Evolutionary conservation across 2,113 vertebrate species (phyloP), one percentile per base, ranked within the genome.

Genomic region (Osmerus eperlanus): DNA sequence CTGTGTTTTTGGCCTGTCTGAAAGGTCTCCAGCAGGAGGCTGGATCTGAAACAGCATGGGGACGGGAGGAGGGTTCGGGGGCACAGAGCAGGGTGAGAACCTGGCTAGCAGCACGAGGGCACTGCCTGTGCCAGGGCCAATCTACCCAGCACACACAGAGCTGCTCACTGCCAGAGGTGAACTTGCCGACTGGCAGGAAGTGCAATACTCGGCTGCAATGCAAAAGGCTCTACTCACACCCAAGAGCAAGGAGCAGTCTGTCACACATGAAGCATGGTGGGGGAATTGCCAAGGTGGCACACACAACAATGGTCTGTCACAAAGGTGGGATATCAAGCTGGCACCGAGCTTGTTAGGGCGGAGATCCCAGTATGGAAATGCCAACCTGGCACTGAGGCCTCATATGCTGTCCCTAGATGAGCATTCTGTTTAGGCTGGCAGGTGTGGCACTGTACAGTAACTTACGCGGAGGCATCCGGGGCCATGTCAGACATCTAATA

Each of bases 231-330:
- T 60, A 19, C 74, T 53, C 52, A 23, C 70, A 72, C 59, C 59
- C 7, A 14, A 75, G 66, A 59, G 79, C 72, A 72, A 79, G 56
- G 41, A 78, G 71, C 71, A 71, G 70, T 67, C 64, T 67, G 70
- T 16, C 68, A 68, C 76, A 77, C 54, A 4, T n/a, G n/a, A 15
- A 56, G n/a, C 54, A 3, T n/a, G 14, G 54, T 56, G 63, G 58
- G 70, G 63, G 59, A 75, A 53, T 66, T 70, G 61, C 4, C 71
- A 75, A 1, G 23, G 60, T 78, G 64, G 65, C 36, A 72, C 41
- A 56, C 54, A 56, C 15, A 56, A 56, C 54, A 56, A 56, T 56
- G 41, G 41, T 47, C 41, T 47, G 41, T 47, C 41, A 47, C 41
- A 47, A 12, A 47, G 41, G 41, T 47, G 41, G 41, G 41, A 47